These are phyloP conservation scores for Rhopilema esculentum DNA, from an alignment of 30 jellyfish, hydroid and myxozoan species.

Conservation along the genomic window DNA sequence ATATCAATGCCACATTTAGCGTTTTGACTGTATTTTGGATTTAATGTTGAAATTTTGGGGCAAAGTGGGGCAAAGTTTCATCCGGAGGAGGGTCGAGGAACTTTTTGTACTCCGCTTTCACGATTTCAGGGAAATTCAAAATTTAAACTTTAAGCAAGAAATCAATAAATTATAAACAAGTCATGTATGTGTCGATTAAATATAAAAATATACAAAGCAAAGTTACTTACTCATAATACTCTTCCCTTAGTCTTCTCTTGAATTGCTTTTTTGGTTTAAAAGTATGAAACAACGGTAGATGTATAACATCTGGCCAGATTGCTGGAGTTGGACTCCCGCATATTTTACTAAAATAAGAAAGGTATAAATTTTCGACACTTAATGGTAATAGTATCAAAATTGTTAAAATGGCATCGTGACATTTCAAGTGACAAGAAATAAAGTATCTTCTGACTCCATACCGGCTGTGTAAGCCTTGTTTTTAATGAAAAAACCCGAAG, in stretches of 20 bases:
- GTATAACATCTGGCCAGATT: conserved; percentile 97
- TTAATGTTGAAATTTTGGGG: too few species aligned
- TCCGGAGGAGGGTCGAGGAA: too few species aligned
- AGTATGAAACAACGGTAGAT: conserved; percentile 81
- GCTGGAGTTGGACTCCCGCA: conserved; percentile 99
- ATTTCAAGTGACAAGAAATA: too few species aligned
- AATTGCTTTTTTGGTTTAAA: conserved; percentile 94
- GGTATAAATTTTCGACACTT: neutral
- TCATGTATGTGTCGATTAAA: neutral
- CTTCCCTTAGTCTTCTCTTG: conserved; percentile 89
- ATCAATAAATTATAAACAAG: neutral
- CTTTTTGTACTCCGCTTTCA: too few species aligned
- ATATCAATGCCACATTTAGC: too few species aligned
- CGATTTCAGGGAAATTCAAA: too few species aligned
- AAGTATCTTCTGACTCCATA: too few species aligned
- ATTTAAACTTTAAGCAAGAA: neutral
- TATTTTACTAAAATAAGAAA: conserved; percentile 62
- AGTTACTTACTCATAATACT: conserved; percentile 78
- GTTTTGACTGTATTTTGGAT: too few species aligned
- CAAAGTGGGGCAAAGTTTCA: too few species aligned
- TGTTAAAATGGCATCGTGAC: too few species aligned
- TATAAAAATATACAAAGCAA: neutral
- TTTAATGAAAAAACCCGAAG: too few species aligned
- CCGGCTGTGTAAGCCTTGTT: too few species aligned
- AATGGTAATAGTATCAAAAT: neutral